A percentile compares a stretch with the other conserved stretches of the same genome.
Evolutionary conservation across 1,140 invertebrate species (phyloP).

Genomic region (Aleiodes sp.): DNA sequence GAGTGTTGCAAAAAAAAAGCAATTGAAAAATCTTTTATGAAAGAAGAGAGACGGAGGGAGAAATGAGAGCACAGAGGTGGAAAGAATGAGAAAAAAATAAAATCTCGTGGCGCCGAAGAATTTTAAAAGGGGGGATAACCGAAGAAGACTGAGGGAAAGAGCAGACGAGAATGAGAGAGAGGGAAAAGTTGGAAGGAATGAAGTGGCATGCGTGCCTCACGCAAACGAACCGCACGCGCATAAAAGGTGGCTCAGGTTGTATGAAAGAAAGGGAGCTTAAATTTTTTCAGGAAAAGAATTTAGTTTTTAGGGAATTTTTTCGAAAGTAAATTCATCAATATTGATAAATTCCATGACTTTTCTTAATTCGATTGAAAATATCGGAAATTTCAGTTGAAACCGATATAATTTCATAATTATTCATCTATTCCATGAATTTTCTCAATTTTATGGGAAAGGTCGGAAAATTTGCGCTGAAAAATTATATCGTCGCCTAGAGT

Average conservation of each 20-base stretch:
- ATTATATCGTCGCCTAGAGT: no score
- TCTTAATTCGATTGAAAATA: no score
- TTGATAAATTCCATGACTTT: no score
- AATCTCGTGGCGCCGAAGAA: conserved; percentile 5
- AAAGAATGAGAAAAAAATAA: background rate
- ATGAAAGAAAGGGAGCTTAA: background rate
- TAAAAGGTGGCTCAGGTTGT: conserved; percentile 52
- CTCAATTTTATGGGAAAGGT: no score
- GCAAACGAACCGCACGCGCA: conserved; percentile 58
- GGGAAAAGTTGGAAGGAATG: conserved; percentile 30
- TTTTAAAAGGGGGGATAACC: background rate
- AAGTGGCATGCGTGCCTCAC: conserved; percentile 54
- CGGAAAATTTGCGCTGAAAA: no score
- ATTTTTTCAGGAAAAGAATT: background rate
- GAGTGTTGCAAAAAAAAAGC: background rate
- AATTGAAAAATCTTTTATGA: background rate
- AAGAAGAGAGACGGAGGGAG: background rate
- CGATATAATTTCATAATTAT: no score
- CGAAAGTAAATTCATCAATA: no score
- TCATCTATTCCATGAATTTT: no score
- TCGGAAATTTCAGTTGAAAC: no score
- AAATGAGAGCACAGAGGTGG: no score
- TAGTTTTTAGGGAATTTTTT: background rate
- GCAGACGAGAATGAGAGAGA: conserved; percentile 26
- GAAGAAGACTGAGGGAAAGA: conserved; percentile 9